Conservation (phyloP, 2,797 vertebrate species). For the Cryptoprocta ferox region DNA sequence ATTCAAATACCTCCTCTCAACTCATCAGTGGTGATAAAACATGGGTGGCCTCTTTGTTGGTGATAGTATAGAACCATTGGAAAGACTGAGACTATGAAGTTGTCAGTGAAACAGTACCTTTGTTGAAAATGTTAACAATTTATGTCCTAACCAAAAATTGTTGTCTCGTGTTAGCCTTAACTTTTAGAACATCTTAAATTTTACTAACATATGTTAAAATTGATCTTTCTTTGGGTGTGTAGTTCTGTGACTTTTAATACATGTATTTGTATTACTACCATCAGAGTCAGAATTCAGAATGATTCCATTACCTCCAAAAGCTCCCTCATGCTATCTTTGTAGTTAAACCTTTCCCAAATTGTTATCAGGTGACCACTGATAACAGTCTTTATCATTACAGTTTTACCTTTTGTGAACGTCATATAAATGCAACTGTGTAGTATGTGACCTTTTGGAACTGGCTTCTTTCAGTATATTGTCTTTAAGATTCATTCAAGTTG, state of each 20-base stretch:
- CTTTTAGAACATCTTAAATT: not conserved
- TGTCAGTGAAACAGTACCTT: conserved; percentile 11
- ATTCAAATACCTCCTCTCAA: not conserved
- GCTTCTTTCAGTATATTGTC: not conserved
- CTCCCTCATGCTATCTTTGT: not conserved
- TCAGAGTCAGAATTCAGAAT: not conserved
- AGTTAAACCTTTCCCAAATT: not conserved
- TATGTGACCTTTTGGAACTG: not conserved
- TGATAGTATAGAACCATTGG: not conserved
- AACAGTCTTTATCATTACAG: not conserved
- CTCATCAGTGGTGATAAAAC: not conserved
- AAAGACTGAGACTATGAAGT: not conserved
- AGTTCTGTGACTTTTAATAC: conserved; percentile 18
- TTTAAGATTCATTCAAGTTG: conserved; percentile 4
- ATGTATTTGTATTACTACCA: not conserved
- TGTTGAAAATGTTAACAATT: conserved; percentile 6
- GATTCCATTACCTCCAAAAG: not conserved
- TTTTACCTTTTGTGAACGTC: conserved; percentile 1
- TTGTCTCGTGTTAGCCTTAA: not conserved
- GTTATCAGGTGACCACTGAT: not conserved
- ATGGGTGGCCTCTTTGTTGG: not conserved
- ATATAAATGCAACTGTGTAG: not conserved
- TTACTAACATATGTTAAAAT: not conserved
- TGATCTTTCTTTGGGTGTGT: not conserved
- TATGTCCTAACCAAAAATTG: conserved; percentile 23